Evolutionary conservation across 2,113 vertebrate genomes (phyloP), one percentile per base, ranked within the genome.

Genomic region (Amia ocellicauda): DNA sequence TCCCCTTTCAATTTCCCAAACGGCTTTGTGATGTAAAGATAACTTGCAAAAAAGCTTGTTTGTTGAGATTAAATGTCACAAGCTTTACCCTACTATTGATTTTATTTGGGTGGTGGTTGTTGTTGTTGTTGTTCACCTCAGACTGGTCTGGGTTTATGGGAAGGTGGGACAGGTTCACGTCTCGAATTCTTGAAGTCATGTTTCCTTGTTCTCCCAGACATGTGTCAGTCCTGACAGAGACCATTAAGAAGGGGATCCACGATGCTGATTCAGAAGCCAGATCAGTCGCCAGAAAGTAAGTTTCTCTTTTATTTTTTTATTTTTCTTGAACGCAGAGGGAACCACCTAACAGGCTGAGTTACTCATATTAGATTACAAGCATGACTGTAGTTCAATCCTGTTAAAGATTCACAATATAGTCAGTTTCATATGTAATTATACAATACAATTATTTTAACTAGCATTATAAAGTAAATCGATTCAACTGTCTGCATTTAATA

Each of bases 241-340:
- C 97, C 27, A 95, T 99, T 89, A 97, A 91, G 88, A 99, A 98
- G 63, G 97, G 97, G 60, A 94, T 99, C 68, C 94, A 98, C 0
- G 97, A 98, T 41, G 96, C 97, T 0, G 97, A 99, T 83, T 98
- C 96, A 0, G 97, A 99, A 83, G 97, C 94, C 58, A 90, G 95
- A 58, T 96, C 96, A 79, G 93, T 98, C 58, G 96, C 97, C 49
- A 93, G 97, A 71, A 99, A 97, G 97, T 98, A 90, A 93, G 97
- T 92, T 24, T 14, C 24, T 13, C 52, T 28, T 53, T 42, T 9
- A 13, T n/a, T 47, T 11, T 60, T 14, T 19, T 28, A 24, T 31
- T 55, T 20, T 47, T 42, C 14, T 36, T 11, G 31, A 36, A 2
- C 31, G 31, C 31, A 5, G 1, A 36, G 11, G 31, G 31, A 11